These are phyloP conservation scores for Esox niger DNA, from an alignment of 2,113 vertebrate species.

Conservation along the genomic window DNA sequence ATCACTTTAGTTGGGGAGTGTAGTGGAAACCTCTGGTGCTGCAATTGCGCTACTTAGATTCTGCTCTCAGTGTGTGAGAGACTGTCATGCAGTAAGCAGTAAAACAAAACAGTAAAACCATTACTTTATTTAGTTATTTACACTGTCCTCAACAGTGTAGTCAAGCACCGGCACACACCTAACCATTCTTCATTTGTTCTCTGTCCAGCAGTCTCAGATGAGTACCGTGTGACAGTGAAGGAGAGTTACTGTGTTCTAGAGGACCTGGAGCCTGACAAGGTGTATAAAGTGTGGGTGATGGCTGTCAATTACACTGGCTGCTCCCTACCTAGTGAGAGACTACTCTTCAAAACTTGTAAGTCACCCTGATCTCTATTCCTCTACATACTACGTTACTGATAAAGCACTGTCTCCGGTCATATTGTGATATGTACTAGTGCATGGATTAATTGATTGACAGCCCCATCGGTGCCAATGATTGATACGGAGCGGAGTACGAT, in stretches of 20 bases:
- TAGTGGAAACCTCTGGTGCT: too few relatives aligned
- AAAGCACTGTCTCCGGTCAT: background rate
- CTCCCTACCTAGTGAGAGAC: conserved; percentile 90
- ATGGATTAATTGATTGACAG: conserved; percentile 59
- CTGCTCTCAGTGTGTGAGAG: too few relatives aligned
- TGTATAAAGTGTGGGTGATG: conserved; percentile 96
- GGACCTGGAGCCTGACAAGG: conserved; percentile 87
- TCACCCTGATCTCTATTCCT: too few relatives aligned
- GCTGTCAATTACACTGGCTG: conserved; percentile 94
- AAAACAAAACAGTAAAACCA: too few relatives aligned
- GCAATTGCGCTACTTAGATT: too few relatives aligned
- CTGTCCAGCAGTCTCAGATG: conserved; percentile 83
- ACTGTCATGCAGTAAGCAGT: too few relatives aligned
- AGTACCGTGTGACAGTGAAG: conserved; percentile 94
- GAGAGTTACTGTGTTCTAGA: conserved; percentile 94
- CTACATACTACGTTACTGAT: too few relatives aligned
- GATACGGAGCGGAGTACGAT: conserved; percentile 81
- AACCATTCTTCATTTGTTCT: background rate
- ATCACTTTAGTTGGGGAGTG: too few relatives aligned
- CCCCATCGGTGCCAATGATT: conserved; percentile 84
- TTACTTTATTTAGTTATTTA: too few relatives aligned
- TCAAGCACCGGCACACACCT: background rate
- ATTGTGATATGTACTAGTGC: background rate
- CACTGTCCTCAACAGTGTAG: too few relatives aligned
- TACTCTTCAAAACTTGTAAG: conserved; percentile 89